Evolutionary conservation across 2,888 invertebrate species (phyloP).

Genomic region (Embidobia sp.): DNA sequence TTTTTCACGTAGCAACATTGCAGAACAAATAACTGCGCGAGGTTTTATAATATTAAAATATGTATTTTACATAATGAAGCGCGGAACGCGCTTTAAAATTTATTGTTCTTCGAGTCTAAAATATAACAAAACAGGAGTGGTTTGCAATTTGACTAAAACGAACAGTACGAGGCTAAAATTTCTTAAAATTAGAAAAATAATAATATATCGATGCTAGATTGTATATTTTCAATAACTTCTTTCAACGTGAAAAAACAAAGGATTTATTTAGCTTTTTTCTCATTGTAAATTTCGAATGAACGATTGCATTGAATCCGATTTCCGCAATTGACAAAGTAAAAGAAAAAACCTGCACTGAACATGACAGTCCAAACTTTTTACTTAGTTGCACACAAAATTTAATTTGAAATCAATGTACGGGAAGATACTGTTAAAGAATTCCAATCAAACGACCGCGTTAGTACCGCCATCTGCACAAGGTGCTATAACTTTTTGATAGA

Average conservation of each 20-base stretch:
- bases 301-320: conserved; percentile 5
- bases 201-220: conserved; percentile 1
- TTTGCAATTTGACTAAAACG: too few relatives aligned
- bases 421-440: conserved; percentile 26
- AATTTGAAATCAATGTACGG: conserved; percentile 37
- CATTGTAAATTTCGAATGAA: conserved; percentile 7
- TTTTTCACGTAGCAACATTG: conserved; percentile 26
- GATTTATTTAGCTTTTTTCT: too few relatives aligned
- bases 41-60: too few relatives aligned
- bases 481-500: too few relatives aligned
- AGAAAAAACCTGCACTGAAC: conserved; percentile 14
- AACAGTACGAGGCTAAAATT: too few relatives aligned
- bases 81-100: too few relatives aligned
- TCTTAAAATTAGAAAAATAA: too few relatives aligned
- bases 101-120: too few relatives aligned
- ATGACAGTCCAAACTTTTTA: conserved; percentile 42
- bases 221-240: not conserved
- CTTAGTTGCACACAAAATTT: conserved; percentile 27
- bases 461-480: conserved; percentile 28
- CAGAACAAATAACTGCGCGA: too few relatives aligned
- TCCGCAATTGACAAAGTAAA: conserved; percentile 9
- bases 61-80: too few relatives aligned
- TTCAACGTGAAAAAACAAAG: not conserved
- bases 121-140: too few relatives aligned
- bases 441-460: conserved; percentile 1